Evolutionary conservation across 1,140 invertebrate genomes (phyloP), one percentile per base, ranked within the genome.

Genomic region (Carposina sasakii): DNA sequence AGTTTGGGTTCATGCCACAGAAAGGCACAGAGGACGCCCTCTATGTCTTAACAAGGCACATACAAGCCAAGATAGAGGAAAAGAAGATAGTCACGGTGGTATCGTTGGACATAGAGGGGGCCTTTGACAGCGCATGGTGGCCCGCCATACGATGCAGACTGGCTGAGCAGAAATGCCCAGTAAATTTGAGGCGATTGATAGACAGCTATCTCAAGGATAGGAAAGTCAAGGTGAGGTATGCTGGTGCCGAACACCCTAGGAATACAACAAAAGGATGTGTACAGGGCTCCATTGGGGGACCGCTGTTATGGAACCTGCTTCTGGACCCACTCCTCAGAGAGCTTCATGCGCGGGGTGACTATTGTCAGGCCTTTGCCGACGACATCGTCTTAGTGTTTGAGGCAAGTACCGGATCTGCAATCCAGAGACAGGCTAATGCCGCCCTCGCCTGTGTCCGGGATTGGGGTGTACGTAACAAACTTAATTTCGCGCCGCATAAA

Each of bases 11-110:
- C 19, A 49, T 57, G 45, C 55, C 55, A 2, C 49, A 52, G 15
- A 26, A 21, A 8, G 23, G 49, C 22, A 53, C 55, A 0, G 55
- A 57, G 40, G 55, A 57, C 50, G 39, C 55, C 55, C 55, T 57
- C 50, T 53, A 49, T 47, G 34, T 16, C 12, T 23, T 57, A 13
- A 17, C 53, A 13, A 8, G 42, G 0, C n/a, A 37, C 9, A 46
- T 54, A 13, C 17, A 24, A 2, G 16, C 5, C 4, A 19, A 46
- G 9, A 12, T 53, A 5, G 10, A 30, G 9, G 5, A 36, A 3
- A 58, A 47, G 16, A 19, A 30, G 13, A 28, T 58, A 23, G 33
- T 28, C 0, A 23, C 21, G 0, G 2, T 51, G 17, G 40, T 54
- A 5, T 54, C 55, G 2, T 30, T 57, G 15, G 54, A 49, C 31